Evolutionary conservation across 1,140 invertebrate species (phyloP).

Genomic region (Pseudoatta argentina): DNA sequence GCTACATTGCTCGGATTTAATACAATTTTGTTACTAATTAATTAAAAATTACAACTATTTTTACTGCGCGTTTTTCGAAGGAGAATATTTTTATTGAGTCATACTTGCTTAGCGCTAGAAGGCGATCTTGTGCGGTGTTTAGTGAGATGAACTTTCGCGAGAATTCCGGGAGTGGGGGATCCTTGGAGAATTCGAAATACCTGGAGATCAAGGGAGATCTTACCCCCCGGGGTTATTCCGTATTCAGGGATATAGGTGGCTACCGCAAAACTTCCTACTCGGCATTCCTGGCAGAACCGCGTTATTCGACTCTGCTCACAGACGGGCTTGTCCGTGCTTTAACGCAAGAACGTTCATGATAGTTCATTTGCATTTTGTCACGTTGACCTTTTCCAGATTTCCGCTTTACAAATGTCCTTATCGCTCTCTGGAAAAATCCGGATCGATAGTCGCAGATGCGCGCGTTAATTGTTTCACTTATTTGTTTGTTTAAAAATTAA

Average conservation of each 20-base stretch:
- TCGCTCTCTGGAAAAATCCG: background rate
- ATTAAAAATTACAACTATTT: background rate
- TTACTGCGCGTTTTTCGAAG: background rate
- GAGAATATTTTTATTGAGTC: background rate
- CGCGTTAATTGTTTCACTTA: background rate
- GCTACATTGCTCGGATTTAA: background rate
- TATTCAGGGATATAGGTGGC: constrained; percentile 81
- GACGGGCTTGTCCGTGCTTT: constrained; percentile 71
- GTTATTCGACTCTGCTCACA: constrained; percentile 77
- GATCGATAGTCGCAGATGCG: background rate
- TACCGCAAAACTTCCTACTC: constrained; percentile 79
- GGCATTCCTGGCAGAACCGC: constrained; percentile 80
- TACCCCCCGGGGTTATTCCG: constrained; percentile 77
- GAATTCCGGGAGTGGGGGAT: constrained; percentile 67
- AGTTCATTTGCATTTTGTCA: constrained; percentile 61
- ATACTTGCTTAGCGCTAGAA: background rate
- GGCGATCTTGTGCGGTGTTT: constrained; percentile 59
- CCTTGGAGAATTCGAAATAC: constrained; percentile 80
- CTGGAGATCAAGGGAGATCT: constrained; percentile 78
- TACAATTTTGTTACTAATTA: background rate
- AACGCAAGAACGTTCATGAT: constrained; percentile 76
- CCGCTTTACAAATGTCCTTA: constrained; percentile 34
- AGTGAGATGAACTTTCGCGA: constrained; percentile 71
- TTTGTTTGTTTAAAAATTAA: background rate
- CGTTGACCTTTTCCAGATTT: constrained; percentile 77